These are phyloP conservation scores for Sturnus vulgaris DNA, from an alignment of 2,113 vertebrate genomes.

Conservation along the genomic window DNA sequence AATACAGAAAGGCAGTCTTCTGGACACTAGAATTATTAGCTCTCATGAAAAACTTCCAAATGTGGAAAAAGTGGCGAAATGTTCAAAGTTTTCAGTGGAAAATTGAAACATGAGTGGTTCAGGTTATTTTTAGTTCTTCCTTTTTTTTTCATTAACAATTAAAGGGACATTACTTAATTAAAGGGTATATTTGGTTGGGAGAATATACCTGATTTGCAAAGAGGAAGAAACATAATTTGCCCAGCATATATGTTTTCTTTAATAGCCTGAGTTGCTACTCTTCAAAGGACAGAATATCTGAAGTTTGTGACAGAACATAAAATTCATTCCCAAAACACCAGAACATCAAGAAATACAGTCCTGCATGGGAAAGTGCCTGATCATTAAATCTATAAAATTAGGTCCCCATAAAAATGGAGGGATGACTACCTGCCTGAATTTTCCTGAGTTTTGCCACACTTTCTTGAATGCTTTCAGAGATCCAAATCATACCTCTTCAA, in stretches of 20 bases:
- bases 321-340: neutral
- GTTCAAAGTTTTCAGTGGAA: neutral
- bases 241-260: neutral
- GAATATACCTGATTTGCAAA: neutral
- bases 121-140: neutral
- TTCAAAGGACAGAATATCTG: neutral
- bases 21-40: neutral
- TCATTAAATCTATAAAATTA: neutral
- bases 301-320: neutral
- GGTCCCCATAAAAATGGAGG: neutral
- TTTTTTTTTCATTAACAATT: neutral
- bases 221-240: neutral
- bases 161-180: neutral
- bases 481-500: neutral
- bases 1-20: neutral
- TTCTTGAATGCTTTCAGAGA: neutral
- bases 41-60: neutral
- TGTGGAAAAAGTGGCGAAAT: neutral
- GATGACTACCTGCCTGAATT: neutral
- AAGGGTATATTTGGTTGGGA: neutral
- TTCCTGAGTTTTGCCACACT: neutral
- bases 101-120: neutral
- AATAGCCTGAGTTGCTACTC: neutral
- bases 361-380: neutral
- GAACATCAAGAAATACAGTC: neutral